Evolutionary conservation across 2,888 invertebrate species (phyloP), one percentile per base, ranked within the genome.

Genomic region (Orthonevra nobilis): DNA sequence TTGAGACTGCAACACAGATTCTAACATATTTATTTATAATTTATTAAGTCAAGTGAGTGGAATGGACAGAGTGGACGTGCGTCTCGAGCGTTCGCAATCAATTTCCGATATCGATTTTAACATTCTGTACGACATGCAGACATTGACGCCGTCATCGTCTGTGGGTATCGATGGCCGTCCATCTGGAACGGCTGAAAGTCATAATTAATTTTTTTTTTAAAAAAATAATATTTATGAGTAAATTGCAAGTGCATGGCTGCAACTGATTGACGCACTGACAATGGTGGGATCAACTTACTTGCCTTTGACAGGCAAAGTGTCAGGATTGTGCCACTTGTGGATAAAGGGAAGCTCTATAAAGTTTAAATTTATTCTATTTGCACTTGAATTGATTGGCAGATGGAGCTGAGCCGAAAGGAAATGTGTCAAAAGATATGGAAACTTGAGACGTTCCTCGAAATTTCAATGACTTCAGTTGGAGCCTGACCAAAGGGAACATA

Each of bases 91-190:
- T 20, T 26, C 44, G 64, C 66, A 73, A 56, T 50, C 34, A 36
- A 66, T 73, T 64, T 73, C 40, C 34, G 48, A 75, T 50, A 50
- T 32, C 34, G 63, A 75, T 63, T 70, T 46, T 50, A 42, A 54
- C 36, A 63, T 69, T 50, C 61, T 63, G 12, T 36, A 36, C 42
- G 56, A 50, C 63, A 63, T 63, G 30, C 12, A 19, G 40, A n/a
- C n/a, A 14, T 4, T 2, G 34, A 19, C n/a, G n/a, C n/a, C n/a
- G n/a, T n/a, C n/a, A n/a, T n/a, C n/a, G n/a, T n/a, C n/a, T n/a
- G n/a, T n/a, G n/a, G n/a, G n/a, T n/a, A n/a, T n/a, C n/a, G n/a
- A n/a, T 9, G 17, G 56, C 9, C n/a, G 5, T 32, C n/a, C 15
- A 10, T 30, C 38, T 50, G 23, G 36, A 48, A 50, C 28, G 40